Evolutionary conservation across 2,888 invertebrate genomes (phyloP), one percentile per base, ranked within the genome.

Genomic region (Drosophila ustulata): DNA sequence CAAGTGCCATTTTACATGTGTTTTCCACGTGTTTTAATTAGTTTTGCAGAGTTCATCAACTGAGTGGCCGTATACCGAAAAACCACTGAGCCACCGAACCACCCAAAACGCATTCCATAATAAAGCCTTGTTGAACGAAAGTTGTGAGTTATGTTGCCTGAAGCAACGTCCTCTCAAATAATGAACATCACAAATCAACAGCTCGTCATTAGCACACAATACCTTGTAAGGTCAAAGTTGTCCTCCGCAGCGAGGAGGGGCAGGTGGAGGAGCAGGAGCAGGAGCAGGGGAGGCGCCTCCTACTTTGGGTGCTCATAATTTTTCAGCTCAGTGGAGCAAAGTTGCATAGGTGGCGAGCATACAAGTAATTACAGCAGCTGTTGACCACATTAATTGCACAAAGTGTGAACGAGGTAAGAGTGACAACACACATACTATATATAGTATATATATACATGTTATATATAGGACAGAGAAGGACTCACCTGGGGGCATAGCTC

Each of bases 141-240:
- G 51, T 73, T 73, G 70, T 80, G 81, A 80, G 65, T 77, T 71
- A 82, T 77, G 77, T 47, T 43, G 39, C 62, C 65, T 49, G 37
- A 52, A 52, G 63, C 63, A 52, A 58, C 51, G 37, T 61, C 59
- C 53, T 49, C 50, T 66, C 86, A 71, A 83, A 87, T 84, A 84
- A 88, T 84, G 84, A 84, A 89, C 76, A 76, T 72, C 84, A 84
- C 84, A 84, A 84, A 84, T 84, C 84, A 88, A 87, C 87, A 67
- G 84, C 58, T 88, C 71, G 89, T 86, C 83, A 84, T 84, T 88
- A 84, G 69, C 80, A 77, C 80, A 80, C 78, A 82, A 69, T 68
- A 67, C 61, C 46, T 43, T 13, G 55, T 11, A 68, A 47, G 74
- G 49, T 67, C 55, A 67, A 73, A 58, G 49, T 26, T 56, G 43